Evolutionary conservation across 2,113 vertebrate species (phyloP).

Genomic region (Pseudorasbora parva): DNA sequence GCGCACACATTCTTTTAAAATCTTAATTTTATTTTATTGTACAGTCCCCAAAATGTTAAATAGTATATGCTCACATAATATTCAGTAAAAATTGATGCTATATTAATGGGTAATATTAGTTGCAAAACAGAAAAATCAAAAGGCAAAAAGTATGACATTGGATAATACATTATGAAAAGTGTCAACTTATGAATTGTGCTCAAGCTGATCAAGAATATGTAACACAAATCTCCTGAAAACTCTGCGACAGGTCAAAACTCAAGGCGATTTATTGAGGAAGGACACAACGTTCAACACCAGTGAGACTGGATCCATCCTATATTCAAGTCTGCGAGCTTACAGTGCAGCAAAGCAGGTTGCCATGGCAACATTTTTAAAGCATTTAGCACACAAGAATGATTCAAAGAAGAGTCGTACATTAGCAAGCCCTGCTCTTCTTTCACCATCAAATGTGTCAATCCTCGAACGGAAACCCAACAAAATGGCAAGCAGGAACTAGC

Average conservation of each 20-base stretch:
- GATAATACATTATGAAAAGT: not conserved
- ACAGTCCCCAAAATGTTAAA: not conserved
- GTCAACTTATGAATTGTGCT: not conserved
- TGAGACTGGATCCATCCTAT: constrained; percentile 48
- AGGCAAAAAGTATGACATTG: not conserved
- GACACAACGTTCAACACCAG: not conserved
- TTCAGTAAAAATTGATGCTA: not conserved
- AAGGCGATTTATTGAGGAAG: not conserved
- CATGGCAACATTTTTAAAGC: constrained; percentile 53
- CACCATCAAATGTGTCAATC: constrained; percentile 15
- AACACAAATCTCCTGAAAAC: not conserved
- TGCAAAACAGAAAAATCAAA: not conserved
- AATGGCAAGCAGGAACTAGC: not conserved
- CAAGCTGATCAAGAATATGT: no score
- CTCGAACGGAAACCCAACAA: not conserved
- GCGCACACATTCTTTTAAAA: no score
- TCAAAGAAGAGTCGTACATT: constrained; percentile 50
- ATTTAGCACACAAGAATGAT: constrained; percentile 55
- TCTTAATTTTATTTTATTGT: not conserved
- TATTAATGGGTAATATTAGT: not conserved
- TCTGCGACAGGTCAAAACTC: not conserved
- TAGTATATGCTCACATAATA: not conserved
- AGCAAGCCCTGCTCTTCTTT: constrained; percentile 17
- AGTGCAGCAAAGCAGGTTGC: constrained; percentile 44
- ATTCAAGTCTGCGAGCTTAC: constrained; percentile 35